phyloP scores from a whole-genome alignment of 2,888 invertebrate species.

The Agrochola lychnidis region DNA sequence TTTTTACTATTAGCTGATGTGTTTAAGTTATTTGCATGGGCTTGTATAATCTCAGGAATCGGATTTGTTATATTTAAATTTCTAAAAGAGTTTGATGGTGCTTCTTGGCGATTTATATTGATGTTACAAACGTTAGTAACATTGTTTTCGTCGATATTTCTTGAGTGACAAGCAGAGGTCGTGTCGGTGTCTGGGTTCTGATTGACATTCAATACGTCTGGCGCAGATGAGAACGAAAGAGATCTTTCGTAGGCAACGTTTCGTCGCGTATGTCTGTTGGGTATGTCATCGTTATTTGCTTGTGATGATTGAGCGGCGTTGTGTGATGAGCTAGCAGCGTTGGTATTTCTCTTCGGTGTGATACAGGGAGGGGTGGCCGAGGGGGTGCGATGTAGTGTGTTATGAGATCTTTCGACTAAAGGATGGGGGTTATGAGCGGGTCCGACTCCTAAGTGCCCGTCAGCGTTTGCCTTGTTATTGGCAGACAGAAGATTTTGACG shows the following conservation, averaged over 20 bases:
- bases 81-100: conserved; percentile 76
- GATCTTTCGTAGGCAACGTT: conserved; percentile 84
- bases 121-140: conserved; percentile 71
- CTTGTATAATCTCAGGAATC: conserved; percentile 86
- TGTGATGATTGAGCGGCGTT: conserved; percentile 64
- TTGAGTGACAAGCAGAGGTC: conserved; percentile 67
- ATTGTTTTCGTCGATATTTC: conserved; percentile 72
- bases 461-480: conserved; percentile 93
- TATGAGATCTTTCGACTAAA: conserved; percentile 90
- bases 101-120: conserved; percentile 81
- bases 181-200: conserved; percentile 79
- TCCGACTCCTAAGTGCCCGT: conserved; percentile 84
- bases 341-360: conserved; percentile 84
- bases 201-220: conserved; percentile 91
- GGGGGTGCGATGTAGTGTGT: conserved; percentile 83
- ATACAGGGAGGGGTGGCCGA: conserved; percentile 77
- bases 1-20: conserved; percentile 81
- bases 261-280: conserved; percentile 72
- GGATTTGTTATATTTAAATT: conserved; percentile 84
- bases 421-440: conserved; percentile 83
- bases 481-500: conserved; percentile 96
- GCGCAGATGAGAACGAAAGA: conserved; percentile 89
- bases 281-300: conserved; percentile 69
- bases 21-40: conserved; percentile 86
- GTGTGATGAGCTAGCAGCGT: conserved; percentile 71